Percentiles rank a stretch among this genome's conserved stretches.
Evolutionary conservation across 1,140 invertebrate species (phyloP).

Genomic region (Drosophila insularis): DNA sequence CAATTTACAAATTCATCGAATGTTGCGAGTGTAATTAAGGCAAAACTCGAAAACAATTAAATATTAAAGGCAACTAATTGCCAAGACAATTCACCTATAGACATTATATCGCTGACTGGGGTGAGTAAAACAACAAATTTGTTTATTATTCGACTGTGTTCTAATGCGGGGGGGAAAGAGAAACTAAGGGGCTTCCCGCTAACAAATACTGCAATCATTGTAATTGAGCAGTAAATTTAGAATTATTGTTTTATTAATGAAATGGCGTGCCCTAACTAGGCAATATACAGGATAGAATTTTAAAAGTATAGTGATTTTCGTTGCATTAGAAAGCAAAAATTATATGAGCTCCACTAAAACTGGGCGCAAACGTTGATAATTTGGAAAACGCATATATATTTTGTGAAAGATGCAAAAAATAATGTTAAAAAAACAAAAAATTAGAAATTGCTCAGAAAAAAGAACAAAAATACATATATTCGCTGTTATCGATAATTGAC

Average conservation of each 20-base stretch:
- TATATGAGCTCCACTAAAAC: not conserved
- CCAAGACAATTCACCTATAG: not conserved
- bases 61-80: constrained; percentile 7
- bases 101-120: constrained; percentile 25
- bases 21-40: constrained; percentile 15
- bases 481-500: not conserved
- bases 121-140: constrained; percentile 34
- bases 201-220: not conserved
- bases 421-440: not conserved
- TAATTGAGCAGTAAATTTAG: not conserved
- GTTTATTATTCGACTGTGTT: constrained; percentile 5
- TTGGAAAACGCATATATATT: not conserved
- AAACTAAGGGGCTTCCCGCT: not conserved
- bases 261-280: not conserved
- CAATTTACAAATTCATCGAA: constrained; percentile 36
- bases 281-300: not conserved
- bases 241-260: constrained; percentile 1
- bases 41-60: constrained; percentile 15
- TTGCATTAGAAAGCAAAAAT: not conserved
- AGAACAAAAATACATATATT: not conserved
- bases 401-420: not conserved
- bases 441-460: not conserved
- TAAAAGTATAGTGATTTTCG: not conserved
- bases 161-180: not conserved
- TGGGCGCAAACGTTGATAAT: not conserved